A percentile compares a stretch with the other conserved stretches of the same genome.
Conservation (phyloP, 1,140 invertebrate genomes). For the Pogonomyrmex barbatus region DNA sequence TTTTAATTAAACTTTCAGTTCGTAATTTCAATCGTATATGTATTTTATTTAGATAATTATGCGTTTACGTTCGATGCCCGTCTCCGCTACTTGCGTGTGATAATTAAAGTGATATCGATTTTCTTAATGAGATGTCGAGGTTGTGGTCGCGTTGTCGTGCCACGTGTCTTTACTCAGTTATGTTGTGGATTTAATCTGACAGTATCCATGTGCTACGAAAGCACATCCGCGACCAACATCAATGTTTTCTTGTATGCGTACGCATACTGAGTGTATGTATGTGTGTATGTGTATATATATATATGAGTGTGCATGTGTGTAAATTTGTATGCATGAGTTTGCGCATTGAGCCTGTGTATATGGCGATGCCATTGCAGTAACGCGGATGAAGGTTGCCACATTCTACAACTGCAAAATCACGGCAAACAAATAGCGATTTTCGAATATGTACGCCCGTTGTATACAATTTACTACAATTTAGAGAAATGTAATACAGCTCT, state of each 20-base stretch:
- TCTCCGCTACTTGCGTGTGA: neutral
- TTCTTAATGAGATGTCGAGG: slow-evolving; percentile 17
- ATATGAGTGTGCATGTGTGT: neutral
- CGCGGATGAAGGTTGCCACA: neutral
- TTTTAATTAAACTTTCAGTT: slow-evolving; percentile 44
- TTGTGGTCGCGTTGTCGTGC: neutral
- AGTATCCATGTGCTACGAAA: slow-evolving; percentile 4
- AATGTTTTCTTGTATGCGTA: neutral
- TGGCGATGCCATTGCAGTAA: neutral
- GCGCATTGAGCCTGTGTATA: too few species aligned
- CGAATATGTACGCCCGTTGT: neutral
- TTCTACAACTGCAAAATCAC: slow-evolving; percentile 28
- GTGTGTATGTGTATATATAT: too few species aligned
- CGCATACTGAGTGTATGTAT: neutral
- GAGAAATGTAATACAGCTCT: slow-evolving; percentile 28
- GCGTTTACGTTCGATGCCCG: slow-evolving; percentile 2
- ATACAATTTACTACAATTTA: neutral
- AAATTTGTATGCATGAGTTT: neutral
- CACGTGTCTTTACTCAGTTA: slow-evolving; percentile 36
- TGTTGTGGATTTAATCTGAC: slow-evolving; percentile 45
- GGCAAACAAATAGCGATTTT: neutral
- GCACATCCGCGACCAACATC: slow-evolving; percentile 16
- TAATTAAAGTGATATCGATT: slow-evolving; percentile 60
- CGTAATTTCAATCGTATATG: neutral
- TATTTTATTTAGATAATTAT: neutral